Evolutionary conservation across 2,113 vertebrate genomes (phyloP).

Genomic region (Nesospiza acunhae): DNA sequence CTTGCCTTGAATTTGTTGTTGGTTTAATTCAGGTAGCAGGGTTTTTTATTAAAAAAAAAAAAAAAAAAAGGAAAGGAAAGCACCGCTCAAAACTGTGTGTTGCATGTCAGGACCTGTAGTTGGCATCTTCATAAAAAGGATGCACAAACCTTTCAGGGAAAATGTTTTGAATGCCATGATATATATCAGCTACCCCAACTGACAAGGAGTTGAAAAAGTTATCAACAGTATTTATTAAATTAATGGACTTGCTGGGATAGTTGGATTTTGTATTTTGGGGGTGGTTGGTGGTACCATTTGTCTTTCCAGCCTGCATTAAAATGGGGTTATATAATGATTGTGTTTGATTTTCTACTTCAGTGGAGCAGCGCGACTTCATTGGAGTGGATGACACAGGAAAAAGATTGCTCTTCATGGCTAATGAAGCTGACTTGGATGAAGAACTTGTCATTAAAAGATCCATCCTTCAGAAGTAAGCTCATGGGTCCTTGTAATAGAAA

Average conservation of each 20-base stretch:
- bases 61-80: background rate
- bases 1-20: background rate
- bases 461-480: slow-evolving; percentile 91
- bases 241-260: background rate
- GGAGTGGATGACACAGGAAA: slow-evolving; percentile 92
- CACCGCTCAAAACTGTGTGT: background rate
- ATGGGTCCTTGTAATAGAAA: slow-evolving; percentile 45
- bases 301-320: background rate
- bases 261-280: background rate
- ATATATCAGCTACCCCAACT: background rate
- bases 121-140: background rate
- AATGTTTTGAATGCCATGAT: background rate
- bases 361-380: slow-evolving; percentile 96
- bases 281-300: background rate
- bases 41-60: background rate
- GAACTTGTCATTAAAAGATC: slow-evolving; percentile 92
- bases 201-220: background rate
- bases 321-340: slow-evolving; percentile 9
- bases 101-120: background rate
- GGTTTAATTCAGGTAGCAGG: background rate
- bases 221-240: background rate
- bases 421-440: slow-evolving; percentile 96
- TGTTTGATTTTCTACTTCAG: slow-evolving; percentile 77
- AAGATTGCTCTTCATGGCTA: slow-evolving; percentile 96
- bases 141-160: background rate